Conservation (phyloP, 1,140 invertebrate species). For the Drosophila tani region DNA sequence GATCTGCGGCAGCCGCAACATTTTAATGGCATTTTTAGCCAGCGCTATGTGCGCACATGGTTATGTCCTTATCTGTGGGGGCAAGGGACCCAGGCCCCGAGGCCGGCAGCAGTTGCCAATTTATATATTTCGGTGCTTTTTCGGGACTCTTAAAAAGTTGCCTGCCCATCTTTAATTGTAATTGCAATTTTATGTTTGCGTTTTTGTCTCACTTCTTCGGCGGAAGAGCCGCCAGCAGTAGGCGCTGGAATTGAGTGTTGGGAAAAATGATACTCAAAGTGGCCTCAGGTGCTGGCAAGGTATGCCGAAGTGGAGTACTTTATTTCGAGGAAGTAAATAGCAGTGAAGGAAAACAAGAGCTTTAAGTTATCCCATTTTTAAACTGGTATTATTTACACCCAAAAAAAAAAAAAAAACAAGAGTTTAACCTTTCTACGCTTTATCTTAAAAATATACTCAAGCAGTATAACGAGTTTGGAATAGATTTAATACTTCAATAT, state of each 20-base stretch:
- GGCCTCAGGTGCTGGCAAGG: conserved; percentile 24
- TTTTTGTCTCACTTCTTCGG: conserved; percentile 1
- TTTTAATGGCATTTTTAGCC: conserved; percentile 72
- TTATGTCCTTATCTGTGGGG: conserved; percentile 33
- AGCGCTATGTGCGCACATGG: conserved; percentile 33
- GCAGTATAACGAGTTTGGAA: too few relatives aligned
- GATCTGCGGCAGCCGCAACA: conserved; percentile 63
- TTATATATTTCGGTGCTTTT: conserved; percentile 22
- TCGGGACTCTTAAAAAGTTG: conserved; percentile 11
- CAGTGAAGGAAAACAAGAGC: neutral
- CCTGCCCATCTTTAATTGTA: conserved; percentile 49
- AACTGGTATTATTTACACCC: too few relatives aligned
- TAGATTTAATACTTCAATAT: too few relatives aligned
- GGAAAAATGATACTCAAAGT: neutral
- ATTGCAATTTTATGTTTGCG: conserved; percentile 36
- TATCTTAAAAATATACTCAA: too few relatives aligned
- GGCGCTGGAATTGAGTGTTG: conserved; percentile 9
- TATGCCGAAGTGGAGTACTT: neutral
- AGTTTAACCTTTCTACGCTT: too few relatives aligned
- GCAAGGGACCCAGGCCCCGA: neutral
- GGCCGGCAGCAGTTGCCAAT: conserved; percentile 14
- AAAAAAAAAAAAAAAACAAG: too few relatives aligned
- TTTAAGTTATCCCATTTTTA: neutral
- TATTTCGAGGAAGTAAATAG: neutral
- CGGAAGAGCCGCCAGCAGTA: neutral